Percentiles rank a stretch among this genome's conserved stretches.
phyloP scores from a whole-genome alignment of 2,113 vertebrate genomes.

The Puffinus mauretanicus region DNA sequence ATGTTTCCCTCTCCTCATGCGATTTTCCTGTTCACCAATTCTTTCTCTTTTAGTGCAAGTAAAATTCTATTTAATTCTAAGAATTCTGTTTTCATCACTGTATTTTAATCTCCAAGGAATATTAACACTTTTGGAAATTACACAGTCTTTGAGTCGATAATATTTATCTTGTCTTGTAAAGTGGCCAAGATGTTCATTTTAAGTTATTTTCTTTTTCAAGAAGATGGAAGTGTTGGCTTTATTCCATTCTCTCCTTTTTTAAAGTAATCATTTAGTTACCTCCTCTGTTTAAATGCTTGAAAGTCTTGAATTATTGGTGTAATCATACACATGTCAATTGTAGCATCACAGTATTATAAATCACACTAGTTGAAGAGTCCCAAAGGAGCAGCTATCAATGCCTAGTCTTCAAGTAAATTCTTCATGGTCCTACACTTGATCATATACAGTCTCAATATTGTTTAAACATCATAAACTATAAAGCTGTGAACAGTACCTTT shows the following conservation, averaged over 20 bases:
- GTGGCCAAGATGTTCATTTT: conserved; percentile 1
- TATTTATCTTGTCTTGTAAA: conserved; percentile 8
- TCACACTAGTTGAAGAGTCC: background rate
- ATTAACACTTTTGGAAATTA: background rate
- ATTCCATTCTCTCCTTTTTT: background rate
- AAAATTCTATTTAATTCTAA: background rate
- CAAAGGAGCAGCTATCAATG: background rate
- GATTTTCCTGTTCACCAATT: background rate
- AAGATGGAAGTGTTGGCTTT: background rate
- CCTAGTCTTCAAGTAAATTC: background rate
- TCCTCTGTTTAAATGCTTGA: background rate
- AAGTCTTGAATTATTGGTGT: background rate
- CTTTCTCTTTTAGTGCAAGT: background rate
- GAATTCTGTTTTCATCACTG: background rate
- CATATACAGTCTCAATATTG: background rate
- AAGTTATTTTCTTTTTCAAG: background rate
- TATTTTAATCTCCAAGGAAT: background rate
- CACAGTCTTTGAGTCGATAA: background rate
- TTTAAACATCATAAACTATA: background rate
- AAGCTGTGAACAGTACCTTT: background rate
- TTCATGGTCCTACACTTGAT: background rate
- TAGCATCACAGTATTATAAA: background rate
- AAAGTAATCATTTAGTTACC: background rate
- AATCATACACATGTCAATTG: background rate
- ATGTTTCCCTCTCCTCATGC: background rate